These are phyloP conservation scores for Bufo bufo DNA, from an alignment of 2,113 vertebrate species.

Conservation along the genomic window DNA sequence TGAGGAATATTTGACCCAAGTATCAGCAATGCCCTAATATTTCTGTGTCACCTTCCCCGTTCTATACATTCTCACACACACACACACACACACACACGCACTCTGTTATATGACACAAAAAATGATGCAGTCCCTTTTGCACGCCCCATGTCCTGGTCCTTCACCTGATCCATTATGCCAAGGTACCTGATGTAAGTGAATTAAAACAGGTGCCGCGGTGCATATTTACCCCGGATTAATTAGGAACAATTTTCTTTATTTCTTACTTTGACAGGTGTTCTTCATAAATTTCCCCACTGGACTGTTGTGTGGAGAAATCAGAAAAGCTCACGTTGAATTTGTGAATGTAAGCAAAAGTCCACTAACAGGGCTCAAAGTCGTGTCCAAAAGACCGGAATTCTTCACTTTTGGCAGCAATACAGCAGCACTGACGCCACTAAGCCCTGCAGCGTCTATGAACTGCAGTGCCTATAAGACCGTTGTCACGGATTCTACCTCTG, in stretches of 20 bases:
- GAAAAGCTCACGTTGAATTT: slow-evolving; percentile 95
- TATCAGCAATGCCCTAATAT: too few species aligned
- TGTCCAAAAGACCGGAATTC: slow-evolving; percentile 90
- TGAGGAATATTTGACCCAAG: too few species aligned
- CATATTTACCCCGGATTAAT: too few species aligned
- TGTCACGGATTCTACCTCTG: slow-evolving; percentile 73
- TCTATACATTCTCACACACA: too few species aligned
- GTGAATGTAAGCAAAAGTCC: slow-evolving; percentile 90
- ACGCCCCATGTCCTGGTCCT: too few species aligned
- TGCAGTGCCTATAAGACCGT: slow-evolving; percentile 94
- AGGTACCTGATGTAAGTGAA: too few species aligned
- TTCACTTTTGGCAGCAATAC: slow-evolving; percentile 91
- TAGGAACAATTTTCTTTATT: background rate
- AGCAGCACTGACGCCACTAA: slow-evolving; percentile 79
- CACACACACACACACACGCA: too few species aligned
- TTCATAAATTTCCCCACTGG: slow-evolving; percentile 97
- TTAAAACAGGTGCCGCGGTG: too few species aligned
- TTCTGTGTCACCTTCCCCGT: too few species aligned
- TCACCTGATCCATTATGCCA: too few species aligned
- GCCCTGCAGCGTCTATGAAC: slow-evolving; percentile 86
- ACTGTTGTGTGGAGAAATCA: slow-evolving; percentile 94
- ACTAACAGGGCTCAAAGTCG: slow-evolving; percentile 86
- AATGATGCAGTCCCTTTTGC: too few species aligned
- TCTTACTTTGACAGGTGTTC: slow-evolving; percentile 82
- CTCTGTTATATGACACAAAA: too few species aligned